Conservation (phyloP, 92 coral and sea anemone genomes). For the Epizoanthus illoricatus region DNA sequence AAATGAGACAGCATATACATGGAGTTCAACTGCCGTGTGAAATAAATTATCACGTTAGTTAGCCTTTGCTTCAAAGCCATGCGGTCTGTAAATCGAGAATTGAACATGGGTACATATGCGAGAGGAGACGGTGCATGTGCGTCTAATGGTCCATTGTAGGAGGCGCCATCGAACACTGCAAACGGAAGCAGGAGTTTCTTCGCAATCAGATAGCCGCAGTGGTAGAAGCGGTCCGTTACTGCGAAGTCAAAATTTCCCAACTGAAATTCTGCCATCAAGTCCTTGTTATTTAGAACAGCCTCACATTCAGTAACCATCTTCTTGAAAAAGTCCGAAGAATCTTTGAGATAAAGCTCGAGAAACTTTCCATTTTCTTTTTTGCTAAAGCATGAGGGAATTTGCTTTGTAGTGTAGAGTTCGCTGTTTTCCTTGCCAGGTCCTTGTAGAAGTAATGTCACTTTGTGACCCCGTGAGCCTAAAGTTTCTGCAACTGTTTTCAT, state of each 20-base stretch:
- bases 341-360: constrained; percentile 26
- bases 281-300: background rate
- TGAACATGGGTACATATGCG: constrained; percentile 36
- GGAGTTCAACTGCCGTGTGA: constrained; percentile 16
- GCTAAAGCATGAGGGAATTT: constrained; percentile 30
- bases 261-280: constrained; percentile 10
- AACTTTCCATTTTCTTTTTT: constrained; percentile 11
- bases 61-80: constrained; percentile 21
- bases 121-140: constrained; percentile 36
- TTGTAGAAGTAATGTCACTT: constrained; percentile 20
- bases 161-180: constrained; percentile 40
- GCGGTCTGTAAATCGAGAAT: constrained; percentile 33
- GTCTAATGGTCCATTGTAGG: constrained; percentile 21
- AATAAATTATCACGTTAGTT: constrained; percentile 10
- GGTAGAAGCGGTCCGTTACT: constrained; percentile 32
- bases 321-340: constrained; percentile 5
- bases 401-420: constrained; percentile 7
- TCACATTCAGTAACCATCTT: constrained; percentile 37
- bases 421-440: constrained; percentile 2
- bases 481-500: constrained; percentile 19
- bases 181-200: constrained; percentile 20
- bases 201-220: constrained; percentile 29
- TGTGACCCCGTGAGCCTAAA: constrained; percentile 13
- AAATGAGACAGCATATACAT: background rate
- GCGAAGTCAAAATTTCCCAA: constrained; percentile 15